Percentiles rank a stretch among this genome's conserved stretches.
phyloP scores from a whole-genome alignment of 2,113 vertebrate species.

The Sorex fumeus region DNA sequence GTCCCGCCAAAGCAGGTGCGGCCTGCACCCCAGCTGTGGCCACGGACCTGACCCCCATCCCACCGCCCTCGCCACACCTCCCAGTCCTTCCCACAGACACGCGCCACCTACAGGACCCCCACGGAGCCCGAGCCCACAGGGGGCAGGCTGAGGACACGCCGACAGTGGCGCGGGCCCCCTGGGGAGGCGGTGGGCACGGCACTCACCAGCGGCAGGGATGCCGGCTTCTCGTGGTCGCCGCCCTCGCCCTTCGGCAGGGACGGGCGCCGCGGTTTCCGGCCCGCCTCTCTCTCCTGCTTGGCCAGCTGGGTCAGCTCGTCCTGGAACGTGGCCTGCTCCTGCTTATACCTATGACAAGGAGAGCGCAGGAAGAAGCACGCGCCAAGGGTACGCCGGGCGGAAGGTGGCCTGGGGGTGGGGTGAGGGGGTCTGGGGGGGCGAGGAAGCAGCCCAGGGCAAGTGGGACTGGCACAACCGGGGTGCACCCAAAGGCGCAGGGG shows the following conservation, averaged over 20 bases:
- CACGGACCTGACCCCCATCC: neutral
- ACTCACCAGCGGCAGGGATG: constrained; percentile 91
- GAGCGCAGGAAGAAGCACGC: neutral
- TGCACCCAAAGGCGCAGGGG: too few relatives aligned
- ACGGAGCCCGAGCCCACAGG: neutral
- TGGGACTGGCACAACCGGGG: too few relatives aligned
- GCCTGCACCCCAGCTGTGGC: neutral
- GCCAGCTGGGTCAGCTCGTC: constrained; percentile 91
- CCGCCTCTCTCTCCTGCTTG: constrained; percentile 90
- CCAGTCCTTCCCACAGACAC: neutral
- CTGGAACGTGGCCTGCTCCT: constrained; percentile 91
- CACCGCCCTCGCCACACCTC: too few relatives aligned
- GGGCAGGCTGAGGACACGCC: neutral
- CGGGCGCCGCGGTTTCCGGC: constrained; percentile 81
- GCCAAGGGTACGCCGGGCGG: constrained; percentile 35
- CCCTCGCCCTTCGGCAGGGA: constrained; percentile 85
- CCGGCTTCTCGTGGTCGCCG: constrained; percentile 87
- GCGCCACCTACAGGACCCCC: neutral
- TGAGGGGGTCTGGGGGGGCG: neutral
- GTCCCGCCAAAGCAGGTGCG: too few relatives aligned
- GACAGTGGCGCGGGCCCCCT: too few relatives aligned
- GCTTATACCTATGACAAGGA: constrained; percentile 89
- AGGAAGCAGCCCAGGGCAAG: too few relatives aligned
- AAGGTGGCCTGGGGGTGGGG: neutral
- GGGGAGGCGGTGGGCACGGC: neutral